Evolutionary conservation across 2,888 invertebrate genomes (phyloP).

Genomic region (Pammene fasciana): DNA sequence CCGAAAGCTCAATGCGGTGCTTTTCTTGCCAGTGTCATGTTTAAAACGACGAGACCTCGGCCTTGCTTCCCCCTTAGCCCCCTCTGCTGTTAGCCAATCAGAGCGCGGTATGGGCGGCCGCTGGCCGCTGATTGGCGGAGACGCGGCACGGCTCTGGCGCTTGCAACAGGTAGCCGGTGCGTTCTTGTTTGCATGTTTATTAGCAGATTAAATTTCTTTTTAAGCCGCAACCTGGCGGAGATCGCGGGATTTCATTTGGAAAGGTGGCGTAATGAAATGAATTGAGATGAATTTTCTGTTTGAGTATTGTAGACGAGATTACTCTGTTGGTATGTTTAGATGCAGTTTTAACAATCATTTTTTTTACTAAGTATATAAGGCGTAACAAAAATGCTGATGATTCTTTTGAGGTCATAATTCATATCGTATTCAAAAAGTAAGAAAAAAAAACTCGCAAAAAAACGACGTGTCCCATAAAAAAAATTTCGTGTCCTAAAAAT

Average conservation of each 20-base stretch:
- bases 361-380: too few relatives aligned
- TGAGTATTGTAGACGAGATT: background rate
- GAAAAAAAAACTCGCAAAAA: too few relatives aligned
- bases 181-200: slow-evolving; percentile 82
- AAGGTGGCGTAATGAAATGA: slow-evolving; percentile 40
- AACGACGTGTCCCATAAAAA: too few relatives aligned
- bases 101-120: slow-evolving; percentile 74
- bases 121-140: slow-evolving; percentile 72
- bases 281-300: slow-evolving; percentile 29
- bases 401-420: too few relatives aligned
- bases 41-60: slow-evolving; percentile 64
- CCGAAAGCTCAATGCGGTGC: slow-evolving; percentile 81
- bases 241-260: slow-evolving; percentile 66
- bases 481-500: too few relatives aligned
- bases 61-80: slow-evolving; percentile 63
- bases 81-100: slow-evolving; percentile 68
- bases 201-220: slow-evolving; percentile 81
- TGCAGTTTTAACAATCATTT: too few relatives aligned
- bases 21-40: slow-evolving; percentile 80
- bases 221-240: slow-evolving; percentile 69
- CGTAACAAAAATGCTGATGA: too few relatives aligned
- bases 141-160: slow-evolving; percentile 72
- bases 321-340: too few relatives aligned
- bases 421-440: too few relatives aligned
- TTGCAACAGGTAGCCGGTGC: slow-evolving; percentile 82